Percentiles rank a stretch among this genome's conserved stretches.
Conservation (phyloP, 2,113 vertebrate species). For the Balaeniceps rex region DNA sequence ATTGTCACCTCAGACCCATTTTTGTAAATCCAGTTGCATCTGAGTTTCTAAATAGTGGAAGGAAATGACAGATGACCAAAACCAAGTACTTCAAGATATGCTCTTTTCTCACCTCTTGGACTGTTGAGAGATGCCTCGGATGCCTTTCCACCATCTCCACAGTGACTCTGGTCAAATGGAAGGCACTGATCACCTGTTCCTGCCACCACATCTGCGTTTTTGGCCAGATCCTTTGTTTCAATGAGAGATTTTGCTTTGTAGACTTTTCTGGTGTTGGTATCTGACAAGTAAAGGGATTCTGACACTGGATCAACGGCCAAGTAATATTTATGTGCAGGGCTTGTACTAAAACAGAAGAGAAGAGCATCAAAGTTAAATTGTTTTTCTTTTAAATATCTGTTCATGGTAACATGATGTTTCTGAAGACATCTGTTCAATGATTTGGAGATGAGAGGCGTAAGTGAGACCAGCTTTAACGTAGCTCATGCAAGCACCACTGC, state of each 20-base stretch:
- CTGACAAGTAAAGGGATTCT: constrained; percentile 92
- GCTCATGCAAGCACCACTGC: not conserved
- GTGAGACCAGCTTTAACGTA: not conserved
- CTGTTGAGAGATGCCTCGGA: constrained; percentile 92
- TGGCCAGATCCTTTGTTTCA: constrained; percentile 91
- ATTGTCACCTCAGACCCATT: not conserved
- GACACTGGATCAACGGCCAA: constrained; percentile 93
- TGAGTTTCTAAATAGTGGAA: not conserved
- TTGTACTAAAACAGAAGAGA: constrained; percentile 80
- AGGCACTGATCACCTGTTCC: constrained; percentile 97
- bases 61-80: not conserved
- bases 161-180: constrained; percentile 96
- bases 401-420: not conserved
- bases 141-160: constrained; percentile 92
- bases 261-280: constrained; percentile 93
- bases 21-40: not conserved
- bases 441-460: not conserved
- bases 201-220: constrained; percentile 93
- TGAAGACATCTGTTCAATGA: not conserved
- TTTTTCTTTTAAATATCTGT: not conserved
- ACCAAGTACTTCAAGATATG: not conserved
- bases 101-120: constrained; percentile 85
- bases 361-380: constrained; percentile 37
- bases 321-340: constrained; percentile 97
- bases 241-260: constrained; percentile 89